Evolutionary conservation across 2,113 vertebrate species (phyloP).

Genomic region (Lontra canadensis): DNA sequence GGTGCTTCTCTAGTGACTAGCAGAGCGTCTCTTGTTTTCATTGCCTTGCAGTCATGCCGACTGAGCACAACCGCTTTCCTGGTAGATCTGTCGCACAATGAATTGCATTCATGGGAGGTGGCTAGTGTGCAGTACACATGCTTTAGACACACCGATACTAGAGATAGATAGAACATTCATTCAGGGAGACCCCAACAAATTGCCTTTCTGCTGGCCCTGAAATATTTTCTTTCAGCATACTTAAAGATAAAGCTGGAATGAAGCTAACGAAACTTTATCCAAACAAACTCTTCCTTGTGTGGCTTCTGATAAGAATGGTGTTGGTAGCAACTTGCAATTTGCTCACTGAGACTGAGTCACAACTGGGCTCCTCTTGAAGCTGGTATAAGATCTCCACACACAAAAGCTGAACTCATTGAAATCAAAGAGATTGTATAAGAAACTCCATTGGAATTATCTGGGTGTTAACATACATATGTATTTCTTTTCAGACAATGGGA

Average conservation of each 20-base stretch:
- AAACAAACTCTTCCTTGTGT: conserved; percentile 4
- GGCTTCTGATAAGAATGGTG: conserved; percentile 50
- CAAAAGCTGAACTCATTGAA: conserved; percentile 44
- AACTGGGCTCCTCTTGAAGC: conserved; percentile 26
- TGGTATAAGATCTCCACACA: conserved; percentile 21
- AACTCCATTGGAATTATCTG: conserved; percentile 31
- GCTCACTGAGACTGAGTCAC: conserved; percentile 15
- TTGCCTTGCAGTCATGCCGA: background rate
- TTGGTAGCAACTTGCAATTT: conserved; percentile 41
- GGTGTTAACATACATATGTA: background rate
- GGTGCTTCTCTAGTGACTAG: background rate
- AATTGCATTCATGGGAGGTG: background rate
- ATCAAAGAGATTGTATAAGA: conserved; percentile 32
- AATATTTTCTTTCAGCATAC: conserved; percentile 49
- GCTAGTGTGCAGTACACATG: background rate
- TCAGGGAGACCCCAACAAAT: conserved; percentile 51
- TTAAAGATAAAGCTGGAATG: conserved; percentile 57
- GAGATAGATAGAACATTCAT: background rate
- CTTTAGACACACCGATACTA: background rate
- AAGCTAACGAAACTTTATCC: conserved; percentile 36
- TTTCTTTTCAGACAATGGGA: background rate
- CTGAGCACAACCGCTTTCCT: background rate
- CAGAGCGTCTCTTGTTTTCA: background rate
- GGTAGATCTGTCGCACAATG: conserved; percentile 8
- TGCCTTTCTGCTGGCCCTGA: conserved; percentile 45